Conservation (phyloP, 2,113 vertebrate species). For the Motacilla tschutschensis region DNA sequence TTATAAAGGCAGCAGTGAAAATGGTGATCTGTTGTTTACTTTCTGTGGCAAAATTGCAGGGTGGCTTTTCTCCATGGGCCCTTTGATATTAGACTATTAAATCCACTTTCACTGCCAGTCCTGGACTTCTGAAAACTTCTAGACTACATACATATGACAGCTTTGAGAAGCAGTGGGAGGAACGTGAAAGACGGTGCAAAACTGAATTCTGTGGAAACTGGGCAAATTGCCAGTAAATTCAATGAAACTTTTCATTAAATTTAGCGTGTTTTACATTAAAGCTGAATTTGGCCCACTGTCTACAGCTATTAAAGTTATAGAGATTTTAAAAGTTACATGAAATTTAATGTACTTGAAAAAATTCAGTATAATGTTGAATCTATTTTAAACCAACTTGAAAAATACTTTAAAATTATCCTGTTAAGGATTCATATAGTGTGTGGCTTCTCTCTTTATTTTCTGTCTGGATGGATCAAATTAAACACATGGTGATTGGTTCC, state of each 20-base stretch:
- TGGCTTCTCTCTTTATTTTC: background rate
- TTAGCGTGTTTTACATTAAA: slow-evolving; percentile 11
- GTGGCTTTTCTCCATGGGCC: background rate
- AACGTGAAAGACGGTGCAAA: slow-evolving; percentile 22
- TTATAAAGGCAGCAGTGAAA: background rate
- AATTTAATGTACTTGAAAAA: slow-evolving; percentile 33
- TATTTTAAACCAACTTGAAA: slow-evolving; percentile 28
- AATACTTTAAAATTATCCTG: background rate
- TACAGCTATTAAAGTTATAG: background rate
- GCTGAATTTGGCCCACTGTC: slow-evolving; percentile 9
- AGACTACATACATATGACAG: background rate
- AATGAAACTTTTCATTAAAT: slow-evolving; percentile 37
- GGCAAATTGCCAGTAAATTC: slow-evolving; percentile 41
- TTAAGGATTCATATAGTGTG: background rate
- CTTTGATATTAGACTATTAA: background rate
- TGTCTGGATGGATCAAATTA: slow-evolving; percentile 3
- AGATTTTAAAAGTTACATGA: slow-evolving; percentile 21
- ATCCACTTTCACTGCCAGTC: background rate
- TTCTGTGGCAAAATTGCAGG: background rate
- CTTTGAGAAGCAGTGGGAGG: slow-evolving; percentile 14
- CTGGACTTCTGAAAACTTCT: slow-evolving; percentile 23
- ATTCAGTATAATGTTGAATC: background rate
- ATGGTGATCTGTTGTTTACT: background rate
- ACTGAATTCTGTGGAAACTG: slow-evolving; percentile 10
- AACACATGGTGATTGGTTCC: background rate